Evolutionary conservation across 2,113 vertebrate species (phyloP).

Genomic region (Amphiprion percula): DNA sequence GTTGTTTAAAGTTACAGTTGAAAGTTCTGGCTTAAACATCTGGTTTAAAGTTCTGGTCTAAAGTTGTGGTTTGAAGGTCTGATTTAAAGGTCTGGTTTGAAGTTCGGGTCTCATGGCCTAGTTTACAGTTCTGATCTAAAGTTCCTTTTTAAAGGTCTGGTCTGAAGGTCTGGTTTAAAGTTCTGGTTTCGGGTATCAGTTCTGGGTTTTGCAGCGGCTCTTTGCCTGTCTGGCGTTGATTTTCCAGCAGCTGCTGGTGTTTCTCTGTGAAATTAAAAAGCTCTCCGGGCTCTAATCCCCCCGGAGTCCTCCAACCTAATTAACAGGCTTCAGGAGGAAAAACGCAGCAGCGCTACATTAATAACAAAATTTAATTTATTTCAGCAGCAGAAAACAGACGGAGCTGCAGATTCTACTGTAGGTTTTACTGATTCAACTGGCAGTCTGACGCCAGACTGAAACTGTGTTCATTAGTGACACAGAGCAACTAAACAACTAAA

Average conservation of each 20-base stretch:
- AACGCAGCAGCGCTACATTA: constrained; percentile 60
- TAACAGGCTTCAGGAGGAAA: constrained; percentile 55
- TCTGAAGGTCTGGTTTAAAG: background rate
- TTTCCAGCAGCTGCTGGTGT: constrained; percentile 63
- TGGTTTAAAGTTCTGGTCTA: too few species aligned
- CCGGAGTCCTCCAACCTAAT: constrained; percentile 56
- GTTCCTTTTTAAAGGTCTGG: too few species aligned
- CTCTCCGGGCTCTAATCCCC: constrained; percentile 65
- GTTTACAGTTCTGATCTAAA: too few species aligned
- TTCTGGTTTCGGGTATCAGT: background rate
- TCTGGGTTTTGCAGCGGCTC: background rate
- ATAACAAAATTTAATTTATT: constrained; percentile 65
- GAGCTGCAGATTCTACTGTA: constrained; percentile 15
- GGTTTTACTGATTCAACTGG: background rate
- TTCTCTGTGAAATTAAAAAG: constrained; percentile 67
- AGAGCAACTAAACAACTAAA: too few species aligned
- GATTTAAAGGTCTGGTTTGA: too few species aligned
- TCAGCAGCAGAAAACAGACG: constrained; percentile 21
- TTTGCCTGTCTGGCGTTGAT: constrained; percentile 31
- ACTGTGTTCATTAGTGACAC: too few species aligned
- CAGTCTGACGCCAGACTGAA: too few species aligned
- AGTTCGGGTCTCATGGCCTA: too few species aligned
- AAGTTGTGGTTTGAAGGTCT: too few species aligned
- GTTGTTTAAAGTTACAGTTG: too few species aligned
- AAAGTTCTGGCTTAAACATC: too few species aligned